Base-by-base conservation (phyloP, 1,140 invertebrate genomes). In the Sitophilus oryzae region DNA sequence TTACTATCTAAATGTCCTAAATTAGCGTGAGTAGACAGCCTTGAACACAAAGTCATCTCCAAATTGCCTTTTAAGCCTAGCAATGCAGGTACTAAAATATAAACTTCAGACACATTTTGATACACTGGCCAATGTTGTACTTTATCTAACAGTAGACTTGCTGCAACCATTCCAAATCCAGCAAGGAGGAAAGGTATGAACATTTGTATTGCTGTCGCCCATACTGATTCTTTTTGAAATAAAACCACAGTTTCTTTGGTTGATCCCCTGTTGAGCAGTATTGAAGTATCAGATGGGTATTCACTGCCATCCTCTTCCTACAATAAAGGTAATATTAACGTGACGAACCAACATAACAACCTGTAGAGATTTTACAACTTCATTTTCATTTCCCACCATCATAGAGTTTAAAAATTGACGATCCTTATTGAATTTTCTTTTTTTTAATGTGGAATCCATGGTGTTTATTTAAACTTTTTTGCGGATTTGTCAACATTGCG, bases 41-140 rank as follows among this genome's bases (percentile, higher is more conserved):
- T 76, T 1, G 93, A 93, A 1, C 94, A 93, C 49, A 98, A 75
- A 1, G 94, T 98, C 95, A 98, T 98, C 76, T 98, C 95, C 55
- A 98, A 74, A 74, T 98, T 97, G 19, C 93, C 95, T 75, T 98
- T 98, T 2, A 98, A 75, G 2, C 95, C 95, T 30, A 97, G 75
- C 14, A 98, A 74, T 4, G 93, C 89, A 43, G 95, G 93, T 18
- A 98, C 92, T 58, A 98, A 73, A 59, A 97, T 94, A 64, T 93
- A 92, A 8, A 96, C 81, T 75, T 96, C 93, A 1, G 86, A 84
- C 1, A 97, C 83, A 61, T 86, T 72, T 60, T 79, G 72, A 74
- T 89, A 97, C 2, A 96, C 91, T 37, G 76, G 70, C 90, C 93
- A 96, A 71, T 93, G 83, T 77, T 93, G 88, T 22, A 93, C 91